These are phyloP conservation scores for Thaumatotibia leucotreta DNA, from an alignment of 1,140 invertebrate species.

Conservation along the genomic window DNA sequence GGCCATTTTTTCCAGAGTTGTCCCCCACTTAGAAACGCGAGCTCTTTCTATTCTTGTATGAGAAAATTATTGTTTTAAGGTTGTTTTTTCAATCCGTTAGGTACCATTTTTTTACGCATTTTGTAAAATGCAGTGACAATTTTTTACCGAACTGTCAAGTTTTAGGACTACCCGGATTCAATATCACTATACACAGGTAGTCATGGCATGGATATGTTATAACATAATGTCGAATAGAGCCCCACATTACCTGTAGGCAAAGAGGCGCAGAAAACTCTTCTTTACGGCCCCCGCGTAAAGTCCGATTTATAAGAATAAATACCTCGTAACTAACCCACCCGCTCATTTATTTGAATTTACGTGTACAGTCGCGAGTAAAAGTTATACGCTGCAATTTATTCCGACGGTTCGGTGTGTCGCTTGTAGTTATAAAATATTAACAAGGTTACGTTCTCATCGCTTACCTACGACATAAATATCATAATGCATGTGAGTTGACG, in stretches of 20 bases:
- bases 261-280: slow-evolving; percentile 20
- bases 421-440: slow-evolving; percentile 13
- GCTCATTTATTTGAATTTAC: slow-evolving; percentile 37
- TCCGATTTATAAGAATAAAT: slow-evolving; percentile 40
- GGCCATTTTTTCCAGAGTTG: no score
- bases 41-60: no score
- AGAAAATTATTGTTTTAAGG: no score
- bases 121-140: no score
- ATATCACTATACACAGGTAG: no score
- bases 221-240: not conserved
- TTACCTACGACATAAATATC: not conserved
- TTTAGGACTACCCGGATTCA: no score
- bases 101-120: no score
- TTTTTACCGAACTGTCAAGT: no score
- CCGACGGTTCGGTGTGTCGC: not conserved
- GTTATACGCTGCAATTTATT: slow-evolving; percentile 10
- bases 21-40: no score
- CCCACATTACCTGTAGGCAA: slow-evolving; percentile 3
- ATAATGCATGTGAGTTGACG: no score
- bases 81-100: no score
- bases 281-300: slow-evolving; percentile 30
- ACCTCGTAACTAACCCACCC: slow-evolving; percentile 28
- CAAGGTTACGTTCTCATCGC: not conserved
- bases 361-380: slow-evolving; percentile 17
- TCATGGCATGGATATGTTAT: not conserved